Percentiles rank a stretch among this genome's conserved stretches.
These are phyloP conservation scores for Eueremaeus valkanovi DNA, from an alignment of 2,888 invertebrate species.

Conservation along the genomic window DNA sequence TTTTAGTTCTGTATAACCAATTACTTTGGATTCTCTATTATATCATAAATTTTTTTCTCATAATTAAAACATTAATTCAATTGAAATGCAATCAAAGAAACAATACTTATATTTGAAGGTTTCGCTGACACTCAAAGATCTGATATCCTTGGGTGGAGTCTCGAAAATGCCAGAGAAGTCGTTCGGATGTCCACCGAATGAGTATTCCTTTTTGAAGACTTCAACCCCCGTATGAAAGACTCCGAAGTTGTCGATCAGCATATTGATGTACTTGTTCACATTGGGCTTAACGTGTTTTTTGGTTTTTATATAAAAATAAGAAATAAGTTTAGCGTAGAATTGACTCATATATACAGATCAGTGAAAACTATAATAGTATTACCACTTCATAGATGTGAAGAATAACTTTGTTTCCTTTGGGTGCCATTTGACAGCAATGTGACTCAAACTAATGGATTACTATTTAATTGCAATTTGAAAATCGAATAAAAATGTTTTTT, in stretches of 20 bases:
- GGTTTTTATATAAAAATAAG: no score
- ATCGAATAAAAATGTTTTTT: no score
- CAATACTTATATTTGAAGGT: not conserved
- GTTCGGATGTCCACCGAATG: not conserved
- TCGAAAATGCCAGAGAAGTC: not conserved
- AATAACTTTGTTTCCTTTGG: not conserved
- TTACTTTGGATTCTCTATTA: not conserved
- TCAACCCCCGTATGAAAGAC: not conserved
- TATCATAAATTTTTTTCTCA: not conserved
- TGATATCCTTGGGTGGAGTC: not conserved
- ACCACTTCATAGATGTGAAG: not conserved
- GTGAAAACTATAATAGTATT: no score
- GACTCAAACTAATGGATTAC: no score
- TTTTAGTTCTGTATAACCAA: not conserved
- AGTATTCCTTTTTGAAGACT: not conserved
- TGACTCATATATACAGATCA: no score
- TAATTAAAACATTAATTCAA: not conserved
- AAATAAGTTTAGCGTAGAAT: no score
- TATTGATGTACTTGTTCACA: not conserved
- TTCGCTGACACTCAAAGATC: not conserved
- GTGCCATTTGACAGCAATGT: no score
- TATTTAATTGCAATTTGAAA: no score
- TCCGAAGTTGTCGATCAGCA: not conserved
- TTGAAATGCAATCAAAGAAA: not conserved
- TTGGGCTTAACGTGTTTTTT: not conserved